Conservation (phyloP, 2,888 invertebrate genomes). For the Dynastes grantii region DNA sequence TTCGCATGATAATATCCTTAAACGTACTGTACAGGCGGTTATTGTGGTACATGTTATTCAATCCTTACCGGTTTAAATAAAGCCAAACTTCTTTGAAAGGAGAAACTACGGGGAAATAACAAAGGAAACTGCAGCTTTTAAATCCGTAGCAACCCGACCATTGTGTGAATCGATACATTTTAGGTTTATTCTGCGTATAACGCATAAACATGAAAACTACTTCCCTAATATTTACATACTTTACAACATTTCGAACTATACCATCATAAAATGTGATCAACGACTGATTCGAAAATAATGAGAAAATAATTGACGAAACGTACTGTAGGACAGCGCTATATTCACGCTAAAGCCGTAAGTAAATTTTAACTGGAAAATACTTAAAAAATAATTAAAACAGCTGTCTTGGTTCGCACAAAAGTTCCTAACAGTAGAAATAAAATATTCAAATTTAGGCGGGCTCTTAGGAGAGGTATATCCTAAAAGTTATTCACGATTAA, state of each 20-base stretch:
- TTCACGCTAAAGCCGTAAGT: background rate
- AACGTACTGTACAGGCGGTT: background rate
- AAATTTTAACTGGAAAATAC: background rate
- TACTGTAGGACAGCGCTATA: background rate
- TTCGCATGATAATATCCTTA: background rate
- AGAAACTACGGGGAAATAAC: conserved; percentile 20
- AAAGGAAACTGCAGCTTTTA: conserved; percentile 36
- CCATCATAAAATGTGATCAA: background rate
- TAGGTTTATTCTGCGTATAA: conserved; percentile 1
- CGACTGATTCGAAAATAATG: conserved; percentile 31
- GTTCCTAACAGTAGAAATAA: too few relatives aligned
- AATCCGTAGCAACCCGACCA: conserved; percentile 4
- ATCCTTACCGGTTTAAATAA: conserved; percentile 22
- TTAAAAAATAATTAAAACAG: background rate
- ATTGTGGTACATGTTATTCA: conserved; percentile 20
- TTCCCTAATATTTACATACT: background rate
- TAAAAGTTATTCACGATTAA: too few relatives aligned
- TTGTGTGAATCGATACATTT: conserved; percentile 13
- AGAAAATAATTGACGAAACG: conserved; percentile 4
- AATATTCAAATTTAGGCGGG: too few relatives aligned
- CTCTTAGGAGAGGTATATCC: too few relatives aligned
- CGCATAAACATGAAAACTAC: conserved; percentile 9
- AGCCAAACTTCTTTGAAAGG: conserved; percentile 27
- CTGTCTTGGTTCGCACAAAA: background rate
- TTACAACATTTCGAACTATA: background rate